Percentiles rank a stretch among this genome's conserved stretches.
phyloP scores from a whole-genome alignment of 2,113 vertebrate genomes.

The Thamnophis sirtalis region DNA sequence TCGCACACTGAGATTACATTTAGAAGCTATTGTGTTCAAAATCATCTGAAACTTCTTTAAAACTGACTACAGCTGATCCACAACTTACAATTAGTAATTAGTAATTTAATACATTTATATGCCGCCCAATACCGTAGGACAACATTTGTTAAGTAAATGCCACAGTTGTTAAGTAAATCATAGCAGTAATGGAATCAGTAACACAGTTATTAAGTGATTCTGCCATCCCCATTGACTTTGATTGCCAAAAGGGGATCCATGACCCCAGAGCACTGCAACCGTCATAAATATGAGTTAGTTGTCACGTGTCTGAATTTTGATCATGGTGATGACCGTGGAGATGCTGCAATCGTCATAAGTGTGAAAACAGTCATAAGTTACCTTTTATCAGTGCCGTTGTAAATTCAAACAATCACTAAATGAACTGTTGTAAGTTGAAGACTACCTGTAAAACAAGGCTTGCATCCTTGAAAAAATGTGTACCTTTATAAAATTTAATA shows the following conservation, averaged over 20 bases:
- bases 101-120: too few species aligned
- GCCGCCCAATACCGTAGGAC: too few species aligned
- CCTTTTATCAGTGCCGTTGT: not conserved
- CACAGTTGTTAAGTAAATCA: not conserved
- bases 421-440: not conserved
- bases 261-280: not conserved
- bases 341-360: not conserved
- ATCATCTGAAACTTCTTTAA: not conserved
- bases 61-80: not conserved
- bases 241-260: not conserved
- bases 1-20: not conserved
- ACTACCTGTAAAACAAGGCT: not conserved
- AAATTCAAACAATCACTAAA: not conserved
- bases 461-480: not conserved
- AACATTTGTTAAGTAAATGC: too few species aligned
- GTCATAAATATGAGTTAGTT: not conserved
- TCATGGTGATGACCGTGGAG: not conserved
- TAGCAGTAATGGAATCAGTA: not conserved
- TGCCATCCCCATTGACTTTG: not conserved
- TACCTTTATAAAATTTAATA: not conserved
- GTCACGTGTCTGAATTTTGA: not conserved
- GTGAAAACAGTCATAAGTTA: not conserved
- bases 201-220: not conserved
- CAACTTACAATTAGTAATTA: too few species aligned
- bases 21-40: not conserved